A percentile compares a stretch with the other conserved stretches of the same genome.
phyloP scores from a whole-genome alignment of 1,140 invertebrate genomes.

The Leptoteleia sp. region DNA sequence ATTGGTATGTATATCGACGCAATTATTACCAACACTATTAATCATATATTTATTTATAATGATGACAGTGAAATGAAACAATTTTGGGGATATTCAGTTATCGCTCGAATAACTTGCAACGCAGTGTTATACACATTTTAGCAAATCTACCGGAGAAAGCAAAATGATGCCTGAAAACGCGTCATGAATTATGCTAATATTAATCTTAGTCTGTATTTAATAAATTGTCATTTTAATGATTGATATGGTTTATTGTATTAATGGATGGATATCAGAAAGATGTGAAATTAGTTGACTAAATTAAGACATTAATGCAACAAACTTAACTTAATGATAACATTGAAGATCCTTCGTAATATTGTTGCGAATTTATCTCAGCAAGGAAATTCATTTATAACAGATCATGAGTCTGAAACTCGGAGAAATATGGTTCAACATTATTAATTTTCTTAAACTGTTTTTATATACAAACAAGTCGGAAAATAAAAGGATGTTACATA shows the following conservation, averaged over 20 bases:
- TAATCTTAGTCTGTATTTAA: conserved; percentile 15
- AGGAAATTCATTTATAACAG: conserved; percentile 9
- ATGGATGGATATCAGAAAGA: conserved; percentile 4
- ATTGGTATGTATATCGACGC: conserved; percentile 14
- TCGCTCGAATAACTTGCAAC: conserved; percentile 1
- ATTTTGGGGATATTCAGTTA: conserved; percentile 5
- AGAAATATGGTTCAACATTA: neutral
- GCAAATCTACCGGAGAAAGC: neutral
- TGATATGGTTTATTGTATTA: conserved; percentile 26
- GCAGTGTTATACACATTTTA: conserved; percentile 17
- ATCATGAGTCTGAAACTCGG: conserved; percentile 9
- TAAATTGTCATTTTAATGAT: conserved; percentile 10
- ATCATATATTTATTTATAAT: conserved; percentile 40
- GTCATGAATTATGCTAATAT: conserved; percentile 8
- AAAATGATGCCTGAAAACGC: conserved; percentile 9
- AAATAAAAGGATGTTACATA: conserved; percentile 7
- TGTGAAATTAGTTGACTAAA: conserved; percentile 6
- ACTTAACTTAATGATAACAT: neutral
- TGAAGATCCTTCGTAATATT: neutral
- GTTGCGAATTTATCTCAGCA: neutral
- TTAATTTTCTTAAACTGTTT: conserved; percentile 30
- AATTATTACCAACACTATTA: conserved; percentile 22
- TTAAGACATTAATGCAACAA: neutral
- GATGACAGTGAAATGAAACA: conserved; percentile 4
- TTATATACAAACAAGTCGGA: conserved; percentile 22